Conservation (phyloP, 2,888 invertebrate genomes). For the Clepsis dumicolana region DNA sequence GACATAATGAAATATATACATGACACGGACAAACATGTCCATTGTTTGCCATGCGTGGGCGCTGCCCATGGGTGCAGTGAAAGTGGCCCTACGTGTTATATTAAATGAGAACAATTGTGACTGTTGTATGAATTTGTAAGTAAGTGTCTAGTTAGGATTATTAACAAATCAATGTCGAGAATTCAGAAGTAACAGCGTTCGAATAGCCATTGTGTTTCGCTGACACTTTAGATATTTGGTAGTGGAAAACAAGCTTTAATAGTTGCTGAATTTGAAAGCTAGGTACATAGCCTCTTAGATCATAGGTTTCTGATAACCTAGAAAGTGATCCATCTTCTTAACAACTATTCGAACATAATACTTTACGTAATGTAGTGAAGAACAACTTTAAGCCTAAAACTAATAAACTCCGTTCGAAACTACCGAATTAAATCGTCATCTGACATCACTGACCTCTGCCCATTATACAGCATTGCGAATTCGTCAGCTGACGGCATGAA, state of each 20-base stretch:
- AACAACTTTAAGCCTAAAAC: no score
- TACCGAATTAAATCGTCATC: constrained; percentile 7
- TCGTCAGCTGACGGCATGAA: constrained; percentile 57
- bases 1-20: constrained; percentile 40
- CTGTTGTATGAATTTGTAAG: constrained; percentile 7
- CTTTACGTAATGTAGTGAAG: no score
- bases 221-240: neutral
- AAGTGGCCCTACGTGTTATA: constrained; percentile 39
- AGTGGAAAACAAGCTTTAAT: neutral
- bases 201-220: neutral
- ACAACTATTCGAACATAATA: no score
- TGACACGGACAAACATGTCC: constrained; percentile 36
- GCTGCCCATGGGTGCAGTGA: constrained; percentile 40
- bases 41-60: constrained; percentile 40
- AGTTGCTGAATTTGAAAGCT: no score
- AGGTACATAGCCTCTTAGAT: no score
- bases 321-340: no score
- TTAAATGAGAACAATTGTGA: constrained; percentile 32
- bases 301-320: no score
- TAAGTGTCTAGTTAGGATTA: neutral
- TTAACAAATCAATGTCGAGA: neutral
- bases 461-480: constrained; percentile 45
- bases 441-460: constrained; percentile 32
- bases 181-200: neutral
- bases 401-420: neutral